Base-by-base conservation (phyloP, 1,140 invertebrate species). In the Hesperophylax magnus region DNA sequence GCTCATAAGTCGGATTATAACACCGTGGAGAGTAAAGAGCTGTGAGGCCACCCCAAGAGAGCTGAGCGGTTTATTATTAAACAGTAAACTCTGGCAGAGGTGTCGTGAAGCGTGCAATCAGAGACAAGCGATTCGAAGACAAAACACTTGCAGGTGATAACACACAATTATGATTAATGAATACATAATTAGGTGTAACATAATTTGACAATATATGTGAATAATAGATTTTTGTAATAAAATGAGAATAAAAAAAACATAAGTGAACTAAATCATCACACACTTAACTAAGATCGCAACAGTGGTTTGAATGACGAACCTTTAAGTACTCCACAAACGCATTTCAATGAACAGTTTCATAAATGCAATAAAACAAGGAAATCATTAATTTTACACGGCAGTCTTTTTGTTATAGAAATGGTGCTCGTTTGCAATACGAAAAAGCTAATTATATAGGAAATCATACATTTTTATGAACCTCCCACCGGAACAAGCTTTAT, bases 1-100 rank as follows among this genome's bases (percentile, higher is more conserved):
- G 39, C 65, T 53, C 47, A 56, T 77, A 82, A 82, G 77, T 74
- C 72, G 56, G 78, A 82, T 82, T 82, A 82, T 77, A 79, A 82
- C 77, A 34, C 77, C 15, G 60, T 67, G 65, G 39, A 47, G 39
- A 47, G 39, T 47, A 11, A 1, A 14, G 39, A 47, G 34, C 34
- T 34, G 34, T 27, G 20, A 17, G 39, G 18, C 24, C 58, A 77
- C 56, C 24, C 75, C 34, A 78, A n/a, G 34, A 58, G 14, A 78
- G 24, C 65, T 71, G 31, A 47, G 15, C 18, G 61, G 77, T 60
- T 78, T 78, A 78, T 69, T 78, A 17, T 76, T 60, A 58, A 76
- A 58, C 22, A 20, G 18, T 54, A 14, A 15, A 27, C 27, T 27
- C 39, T 47, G 1, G 39, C 17, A 14, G 69, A 72, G 69, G 53